Evolutionary conservation across 30 jellyfish, hydroid and myxozoan genomes (phyloP).

Genomic region (Aurelia aurita complex sp. Pacific): DNA sequence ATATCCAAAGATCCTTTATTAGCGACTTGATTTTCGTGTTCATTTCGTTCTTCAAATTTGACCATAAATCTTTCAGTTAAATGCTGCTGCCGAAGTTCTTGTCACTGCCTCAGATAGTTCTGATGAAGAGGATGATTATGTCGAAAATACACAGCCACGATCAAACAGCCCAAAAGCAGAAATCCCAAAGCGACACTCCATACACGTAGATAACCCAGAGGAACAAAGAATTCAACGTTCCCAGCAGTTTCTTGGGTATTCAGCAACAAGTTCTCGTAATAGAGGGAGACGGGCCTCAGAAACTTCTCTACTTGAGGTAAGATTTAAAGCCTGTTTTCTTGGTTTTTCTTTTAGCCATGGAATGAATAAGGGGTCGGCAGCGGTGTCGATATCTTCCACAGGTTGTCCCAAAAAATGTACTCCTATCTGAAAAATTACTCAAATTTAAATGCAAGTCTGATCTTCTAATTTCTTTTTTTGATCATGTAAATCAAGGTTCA

Average conservation of each 20-base stretch:
- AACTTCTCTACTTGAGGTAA: conserved; percentile 41
- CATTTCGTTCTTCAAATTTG: too few species aligned
- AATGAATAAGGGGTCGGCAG: neutral
- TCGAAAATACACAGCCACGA: conserved; percentile 4
- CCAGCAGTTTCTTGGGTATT: conserved; percentile 9
- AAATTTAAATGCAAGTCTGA: too few species aligned
- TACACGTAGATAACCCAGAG: conserved; percentile 86
- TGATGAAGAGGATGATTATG: conserved; percentile 23
- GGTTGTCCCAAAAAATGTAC: neutral
- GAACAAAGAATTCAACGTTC: conserved; percentile 49
- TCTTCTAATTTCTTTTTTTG: too few species aligned
- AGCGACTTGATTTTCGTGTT: too few species aligned
- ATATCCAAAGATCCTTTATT: too few species aligned
- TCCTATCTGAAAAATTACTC: too few species aligned
- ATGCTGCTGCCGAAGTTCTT: conserved; percentile 63
- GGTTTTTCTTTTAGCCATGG: neutral
- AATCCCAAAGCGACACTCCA: conserved; percentile 75
- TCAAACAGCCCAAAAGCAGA: conserved; percentile 3
- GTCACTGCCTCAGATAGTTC: conserved; percentile 31
- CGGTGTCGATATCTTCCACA: neutral
- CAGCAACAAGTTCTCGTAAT: conserved; percentile 3
- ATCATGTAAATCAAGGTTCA: too few species aligned
- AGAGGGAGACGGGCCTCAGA: conserved; percentile 63
- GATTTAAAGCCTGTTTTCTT: neutral
- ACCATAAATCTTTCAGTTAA: conserved; percentile 9